Conservation (phyloP, 2,113 vertebrate genomes). For the Sciurus niger region DNA sequence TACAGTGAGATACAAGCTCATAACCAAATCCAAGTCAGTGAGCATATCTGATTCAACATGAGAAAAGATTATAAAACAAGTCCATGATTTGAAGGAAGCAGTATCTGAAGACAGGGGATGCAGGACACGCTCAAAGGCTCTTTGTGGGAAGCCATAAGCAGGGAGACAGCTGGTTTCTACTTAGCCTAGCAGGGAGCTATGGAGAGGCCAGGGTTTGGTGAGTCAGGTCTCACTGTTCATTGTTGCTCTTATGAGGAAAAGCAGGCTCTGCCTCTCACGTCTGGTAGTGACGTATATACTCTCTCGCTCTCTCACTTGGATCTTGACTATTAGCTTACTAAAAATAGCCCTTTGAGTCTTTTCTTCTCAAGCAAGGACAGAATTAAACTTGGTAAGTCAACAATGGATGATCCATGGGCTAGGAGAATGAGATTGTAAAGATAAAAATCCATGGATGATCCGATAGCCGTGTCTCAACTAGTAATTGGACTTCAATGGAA, state of each 20-base stretch:
- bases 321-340: slow-evolving; percentile 28
- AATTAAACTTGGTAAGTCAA: slow-evolving; percentile 59
- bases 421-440: slow-evolving; percentile 23
- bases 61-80: slow-evolving; percentile 57
- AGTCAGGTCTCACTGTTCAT: not conserved
- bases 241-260: slow-evolving; percentile 41
- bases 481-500: not conserved
- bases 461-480: slow-evolving; percentile 13
- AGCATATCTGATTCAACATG: slow-evolving; percentile 56
- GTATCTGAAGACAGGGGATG: not conserved
- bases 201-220: not conserved
- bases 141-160: slow-evolving; percentile 11
- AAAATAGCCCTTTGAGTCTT: slow-evolving; percentile 68
- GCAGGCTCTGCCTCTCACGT: slow-evolving; percentile 21
- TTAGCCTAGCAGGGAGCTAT: slow-evolving; percentile 25
- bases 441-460: not conserved
- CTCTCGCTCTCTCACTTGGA: slow-evolving; percentile 57
- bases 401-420: not conserved
- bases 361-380: slow-evolving; percentile 60
- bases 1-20: slow-evolving; percentile 77
- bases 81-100: slow-evolving; percentile 51
- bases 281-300: slow-evolving; percentile 58
- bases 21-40: slow-evolving; percentile 70
- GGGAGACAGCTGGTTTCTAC: not conserved
- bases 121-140: not conserved